phyloP scores from a whole-genome alignment of 2,113 vertebrate genomes.

The Oxyruncus cristatus region DNA sequence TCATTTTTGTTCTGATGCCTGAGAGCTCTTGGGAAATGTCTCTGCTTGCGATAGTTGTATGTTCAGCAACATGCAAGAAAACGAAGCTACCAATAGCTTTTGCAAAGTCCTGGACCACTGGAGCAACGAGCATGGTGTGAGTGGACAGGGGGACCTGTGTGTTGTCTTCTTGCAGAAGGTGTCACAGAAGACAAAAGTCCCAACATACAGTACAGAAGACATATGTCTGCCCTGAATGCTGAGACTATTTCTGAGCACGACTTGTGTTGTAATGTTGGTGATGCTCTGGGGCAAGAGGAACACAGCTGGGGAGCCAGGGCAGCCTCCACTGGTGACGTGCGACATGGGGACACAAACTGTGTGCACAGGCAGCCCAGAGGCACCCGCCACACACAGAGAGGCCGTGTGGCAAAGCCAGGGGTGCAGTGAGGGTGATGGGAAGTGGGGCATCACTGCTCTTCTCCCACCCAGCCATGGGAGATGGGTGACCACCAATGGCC shows the following conservation, averaged over 20 bases:
- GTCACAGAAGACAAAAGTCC: neutral
- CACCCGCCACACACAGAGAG: fast-evolving
- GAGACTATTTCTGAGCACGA: fast-evolving
- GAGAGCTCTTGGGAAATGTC: neutral
- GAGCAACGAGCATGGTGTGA: neutral
- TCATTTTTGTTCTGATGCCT: neutral
- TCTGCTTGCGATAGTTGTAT: neutral
- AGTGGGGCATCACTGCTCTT: neutral
- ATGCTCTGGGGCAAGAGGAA: neutral
- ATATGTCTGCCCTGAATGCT: neutral
- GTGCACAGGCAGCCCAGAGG: neutral
- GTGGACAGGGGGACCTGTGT: neutral
- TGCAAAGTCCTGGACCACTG: neutral
- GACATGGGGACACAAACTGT: neutral
- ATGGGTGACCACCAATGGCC: neutral
- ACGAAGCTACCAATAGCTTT: neutral
- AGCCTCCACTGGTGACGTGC: fast-evolving
- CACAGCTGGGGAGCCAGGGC: neutral
- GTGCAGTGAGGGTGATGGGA: neutral
- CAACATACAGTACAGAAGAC: neutral
- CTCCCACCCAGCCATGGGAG: fast-evolving
- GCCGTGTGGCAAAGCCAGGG: neutral
- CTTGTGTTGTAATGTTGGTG: fast-evolving
- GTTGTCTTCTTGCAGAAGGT: neutral
- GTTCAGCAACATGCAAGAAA: neutral